Evolutionary conservation across 1,140 invertebrate genomes (phyloP).

Genomic region (Bombus waltoni): DNA sequence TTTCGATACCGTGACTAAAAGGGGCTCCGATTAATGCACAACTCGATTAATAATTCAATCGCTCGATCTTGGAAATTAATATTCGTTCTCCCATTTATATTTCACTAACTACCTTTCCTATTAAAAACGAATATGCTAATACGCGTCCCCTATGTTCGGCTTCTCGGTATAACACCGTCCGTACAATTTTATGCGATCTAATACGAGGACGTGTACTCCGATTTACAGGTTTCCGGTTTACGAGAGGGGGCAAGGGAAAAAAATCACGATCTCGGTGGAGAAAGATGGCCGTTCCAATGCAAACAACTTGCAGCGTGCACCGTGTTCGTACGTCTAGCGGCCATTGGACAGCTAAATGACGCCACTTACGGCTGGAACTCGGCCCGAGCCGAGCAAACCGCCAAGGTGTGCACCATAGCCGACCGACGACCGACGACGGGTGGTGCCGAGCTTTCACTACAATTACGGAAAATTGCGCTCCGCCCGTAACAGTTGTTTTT

Average conservation of each 20-base stretch:
- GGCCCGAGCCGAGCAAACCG: conserved; percentile 52
- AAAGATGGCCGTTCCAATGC: conserved; percentile 61
- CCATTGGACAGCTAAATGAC: conserved; percentile 80
- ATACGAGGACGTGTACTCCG: background rate
- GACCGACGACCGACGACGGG: conserved; percentile 46
- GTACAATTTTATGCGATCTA: background rate
- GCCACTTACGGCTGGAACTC: conserved; percentile 71
- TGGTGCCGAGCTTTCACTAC: conserved; percentile 77
- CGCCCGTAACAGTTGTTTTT: conserved; percentile 77
- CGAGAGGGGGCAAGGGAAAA: background rate
- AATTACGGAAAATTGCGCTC: conserved; percentile 80
- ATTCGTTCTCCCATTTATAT: too few relatives aligned
- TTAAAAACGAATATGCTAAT: background rate
- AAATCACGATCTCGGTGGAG: background rate
- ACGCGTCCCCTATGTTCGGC: too few relatives aligned
- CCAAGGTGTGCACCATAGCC: conserved; percentile 36
- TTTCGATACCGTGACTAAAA: too few relatives aligned
- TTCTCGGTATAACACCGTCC: too few relatives aligned
- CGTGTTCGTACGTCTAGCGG: conserved; percentile 71
- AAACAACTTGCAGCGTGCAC: conserved; percentile 73
- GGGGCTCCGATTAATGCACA: too few relatives aligned
- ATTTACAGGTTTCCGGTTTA: background rate
- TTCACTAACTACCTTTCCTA: background rate
- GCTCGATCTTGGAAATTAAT: too few relatives aligned
- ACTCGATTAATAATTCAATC: too few relatives aligned